Evolutionary conservation across 2,797 vertebrate species (phyloP), one percentile per base, ranked within the genome.

Genomic region (Lithobates sylvaticus): DNA sequence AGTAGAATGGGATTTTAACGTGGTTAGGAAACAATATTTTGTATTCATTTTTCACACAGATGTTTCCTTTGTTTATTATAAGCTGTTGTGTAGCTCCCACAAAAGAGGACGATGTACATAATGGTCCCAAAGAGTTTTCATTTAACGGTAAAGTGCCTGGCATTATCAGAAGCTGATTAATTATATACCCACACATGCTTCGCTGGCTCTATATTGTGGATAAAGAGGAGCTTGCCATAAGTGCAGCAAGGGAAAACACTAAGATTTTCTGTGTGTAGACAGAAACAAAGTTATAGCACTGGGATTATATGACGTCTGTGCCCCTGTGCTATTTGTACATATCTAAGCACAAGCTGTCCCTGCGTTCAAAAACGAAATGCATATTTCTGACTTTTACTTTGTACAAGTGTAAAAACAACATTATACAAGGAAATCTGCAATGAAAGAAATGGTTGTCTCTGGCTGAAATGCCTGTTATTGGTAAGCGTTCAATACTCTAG

Each of bases 51-150:
- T 64, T 34, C 32, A 32, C 72, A 83, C 54, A 74, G 71, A 72
- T 75, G 58, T 61, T 83, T 82, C 58, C 70, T 83, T 83, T 83
- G 81, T 83, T 75, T n/a, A 44, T 76, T 76, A 83, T 65, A 44
- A 83, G 67, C 42, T 67, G 61, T 42, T 83, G 58, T 76, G 70
- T 13, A 74, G 65, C 23, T 74, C 34, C 29, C 36, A 83, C 58
- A 83, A 83, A 81, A 65, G 61, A 68, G 81, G 72, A 68, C 10
- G 7, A 58, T 83, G 64, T 83, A 75, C 61, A 76, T 67, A 76
- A 76, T 73, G 70, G 81, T 67, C 81, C 72, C 81, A 76, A 67
- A 72, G 81, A 76, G 72, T 76, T 76, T 75, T 36, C 64, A 76
- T 50, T 39, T 75, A 36, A 68, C 68, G 58, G 12, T 76, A 83